Percentiles rank a stretch among this genome's conserved stretches.
These are phyloP conservation scores for Anorthoa munda DNA, from an alignment of 2,888 invertebrate genomes.

Conservation along the genomic window DNA sequence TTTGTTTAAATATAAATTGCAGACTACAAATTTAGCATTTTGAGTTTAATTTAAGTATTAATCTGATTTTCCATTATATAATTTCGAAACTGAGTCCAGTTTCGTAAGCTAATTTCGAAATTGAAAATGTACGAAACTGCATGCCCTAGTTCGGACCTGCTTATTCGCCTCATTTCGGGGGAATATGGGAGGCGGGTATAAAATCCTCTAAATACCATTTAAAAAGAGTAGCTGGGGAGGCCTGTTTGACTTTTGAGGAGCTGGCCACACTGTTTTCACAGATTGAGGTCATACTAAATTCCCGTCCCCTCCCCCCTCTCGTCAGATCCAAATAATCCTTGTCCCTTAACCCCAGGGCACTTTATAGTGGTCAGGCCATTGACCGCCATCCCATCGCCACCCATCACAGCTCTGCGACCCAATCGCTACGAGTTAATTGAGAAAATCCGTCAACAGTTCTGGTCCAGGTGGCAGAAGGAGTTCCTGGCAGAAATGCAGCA, in stretches of 20 bases:
- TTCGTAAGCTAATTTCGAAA: no score
- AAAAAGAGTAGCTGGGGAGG: conserved; percentile 2
- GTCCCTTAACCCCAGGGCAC: background rate
- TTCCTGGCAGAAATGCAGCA: conserved; percentile 6
- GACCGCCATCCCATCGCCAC: conserved; percentile 9
- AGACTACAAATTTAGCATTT: no score
- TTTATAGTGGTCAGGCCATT: conserved; percentile 14
- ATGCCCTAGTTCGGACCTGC: conserved; percentile 2
- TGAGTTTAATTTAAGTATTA: no score
- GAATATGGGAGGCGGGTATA: conserved; percentile 16
- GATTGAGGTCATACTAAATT: background rate
- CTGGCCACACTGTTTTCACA: background rate
- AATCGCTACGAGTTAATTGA: conserved; percentile 77
- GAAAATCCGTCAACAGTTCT: conserved; percentile 3
- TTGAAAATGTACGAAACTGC: no score
- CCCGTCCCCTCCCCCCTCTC: background rate
- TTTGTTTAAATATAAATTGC: no score
- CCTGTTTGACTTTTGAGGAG: background rate
- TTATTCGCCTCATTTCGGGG: conserved; percentile 14
- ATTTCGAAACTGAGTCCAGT: no score
- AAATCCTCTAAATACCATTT: conserved; percentile 9
- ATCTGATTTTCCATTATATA: no score
- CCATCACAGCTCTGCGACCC: conserved; percentile 5
- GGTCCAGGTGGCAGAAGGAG: conserved; percentile 18
- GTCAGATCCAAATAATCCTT: background rate